Evolutionary conservation across 2,888 invertebrate species (phyloP).

Genomic region (Hypena proboscidalis): DNA sequence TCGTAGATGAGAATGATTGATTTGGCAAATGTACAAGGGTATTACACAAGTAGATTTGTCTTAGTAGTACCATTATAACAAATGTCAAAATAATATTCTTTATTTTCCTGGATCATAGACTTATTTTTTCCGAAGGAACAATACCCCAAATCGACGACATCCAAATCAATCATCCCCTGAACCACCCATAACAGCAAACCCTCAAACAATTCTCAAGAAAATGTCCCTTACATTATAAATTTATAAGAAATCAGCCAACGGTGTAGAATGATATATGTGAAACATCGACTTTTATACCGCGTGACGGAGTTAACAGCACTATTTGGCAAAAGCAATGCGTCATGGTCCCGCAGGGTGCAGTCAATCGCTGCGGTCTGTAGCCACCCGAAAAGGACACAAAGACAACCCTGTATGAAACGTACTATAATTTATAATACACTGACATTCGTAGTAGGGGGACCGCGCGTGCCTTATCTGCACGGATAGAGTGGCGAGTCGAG

Average conservation of each 20-base stretch:
- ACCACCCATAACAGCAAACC: background rate
- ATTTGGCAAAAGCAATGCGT: constrained; percentile 56
- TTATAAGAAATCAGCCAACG: constrained; percentile 16
- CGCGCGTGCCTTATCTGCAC: constrained; percentile 59
- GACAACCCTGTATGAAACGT: constrained; percentile 71
- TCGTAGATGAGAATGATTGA: background rate
- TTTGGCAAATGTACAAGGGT: background rate
- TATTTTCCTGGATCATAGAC: too few species aligned
- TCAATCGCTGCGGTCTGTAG: constrained; percentile 78
- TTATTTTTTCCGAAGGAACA: too few species aligned
- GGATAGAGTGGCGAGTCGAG: constrained; percentile 38
- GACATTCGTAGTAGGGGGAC: constrained; percentile 57
- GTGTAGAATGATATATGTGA: constrained; percentile 39
- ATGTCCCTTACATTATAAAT: constrained; percentile 19
- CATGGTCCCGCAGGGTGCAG: constrained; percentile 66
- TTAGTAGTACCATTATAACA: too few species aligned
- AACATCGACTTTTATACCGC: constrained; percentile 41
- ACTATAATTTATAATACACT: constrained; percentile 72
- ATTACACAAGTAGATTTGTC: too few species aligned
- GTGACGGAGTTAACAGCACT: constrained; percentile 49
- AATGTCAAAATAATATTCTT: too few species aligned
- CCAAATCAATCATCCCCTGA: background rate
- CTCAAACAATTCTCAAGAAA: constrained; percentile 3
- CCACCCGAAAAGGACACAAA: constrained; percentile 62
- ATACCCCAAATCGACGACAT: background rate